These are phyloP conservation scores for Mesocricetus auratus DNA, from an alignment of 2,113 vertebrate genomes.

Conservation along the genomic window DNA sequence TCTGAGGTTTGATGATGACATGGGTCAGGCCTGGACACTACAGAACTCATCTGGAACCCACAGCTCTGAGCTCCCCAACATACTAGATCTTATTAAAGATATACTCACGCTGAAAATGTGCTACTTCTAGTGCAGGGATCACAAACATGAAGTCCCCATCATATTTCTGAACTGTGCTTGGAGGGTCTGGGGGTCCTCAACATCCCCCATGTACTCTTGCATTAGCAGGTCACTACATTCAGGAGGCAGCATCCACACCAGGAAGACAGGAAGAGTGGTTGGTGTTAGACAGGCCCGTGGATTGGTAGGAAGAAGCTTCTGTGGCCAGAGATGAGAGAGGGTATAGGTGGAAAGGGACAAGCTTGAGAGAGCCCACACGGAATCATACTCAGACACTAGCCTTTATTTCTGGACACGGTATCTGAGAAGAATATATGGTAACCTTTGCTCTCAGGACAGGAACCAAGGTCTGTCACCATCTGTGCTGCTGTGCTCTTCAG, in stretches of 20 bases:
- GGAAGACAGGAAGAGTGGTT: neutral
- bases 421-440: neutral
- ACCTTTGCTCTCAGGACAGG: neutral
- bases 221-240: conserved; percentile 51
- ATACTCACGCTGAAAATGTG: too few relatives aligned
- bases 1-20: too few relatives aligned
- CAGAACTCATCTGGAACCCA: too few relatives aligned
- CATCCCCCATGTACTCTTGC: too few relatives aligned
- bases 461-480: conserved; percentile 17
- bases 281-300: neutral
- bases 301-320: neutral
- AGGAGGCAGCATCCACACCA: conserved; percentile 51
- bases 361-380: neutral
- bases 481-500: too few relatives aligned
- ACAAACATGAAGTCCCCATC: too few relatives aligned
- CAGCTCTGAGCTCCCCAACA: too few relatives aligned
- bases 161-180: too few relatives aligned
- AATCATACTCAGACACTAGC: neutral
- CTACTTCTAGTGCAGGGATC: too few relatives aligned
- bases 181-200: too few relatives aligned
- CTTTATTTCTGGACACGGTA: neutral
- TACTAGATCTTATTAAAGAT: too few relatives aligned
- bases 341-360: neutral
- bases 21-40: too few relatives aligned
- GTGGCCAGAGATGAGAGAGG: neutral